Evolutionary conservation across 2,888 invertebrate species (phyloP).

Genomic region (Scaeva pyrastri): DNA sequence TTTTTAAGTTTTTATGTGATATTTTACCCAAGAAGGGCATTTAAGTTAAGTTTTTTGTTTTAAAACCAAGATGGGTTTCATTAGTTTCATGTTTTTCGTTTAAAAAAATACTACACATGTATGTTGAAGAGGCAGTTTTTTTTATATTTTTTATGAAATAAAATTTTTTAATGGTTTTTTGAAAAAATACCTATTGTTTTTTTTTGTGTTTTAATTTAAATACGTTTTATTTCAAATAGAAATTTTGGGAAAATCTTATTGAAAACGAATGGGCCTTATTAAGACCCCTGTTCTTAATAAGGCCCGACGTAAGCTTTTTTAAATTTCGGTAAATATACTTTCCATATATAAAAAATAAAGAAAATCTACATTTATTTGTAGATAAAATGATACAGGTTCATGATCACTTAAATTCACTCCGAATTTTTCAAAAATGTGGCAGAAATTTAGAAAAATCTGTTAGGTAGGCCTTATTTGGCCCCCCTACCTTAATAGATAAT

Average conservation of each 20-base stretch:
- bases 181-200: neutral
- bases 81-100: neutral
- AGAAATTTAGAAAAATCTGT: slow-evolving; percentile 5
- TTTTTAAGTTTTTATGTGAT: neutral
- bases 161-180: neutral
- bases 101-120: neutral
- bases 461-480: slow-evolving; percentile 1
- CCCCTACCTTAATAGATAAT: too few species aligned
- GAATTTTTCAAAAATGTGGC: neutral
- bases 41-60: neutral
- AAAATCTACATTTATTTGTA: neutral
- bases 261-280: slow-evolving; percentile 20
- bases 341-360: neutral
- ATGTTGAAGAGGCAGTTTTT: neutral
- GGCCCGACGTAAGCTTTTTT: neutral
- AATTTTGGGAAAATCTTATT: slow-evolving; percentile 11
- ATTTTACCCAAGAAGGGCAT: neutral
- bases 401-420: too few species aligned
- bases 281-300: neutral
- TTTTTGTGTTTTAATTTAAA: neutral
- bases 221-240: neutral
- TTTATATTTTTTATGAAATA: neutral
- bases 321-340: neutral
- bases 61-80: neutral
- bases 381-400: neutral